phyloP scores from a whole-genome alignment of 2,113 vertebrate genomes.

The Hydrochoerus hydrochaeris region DNA sequence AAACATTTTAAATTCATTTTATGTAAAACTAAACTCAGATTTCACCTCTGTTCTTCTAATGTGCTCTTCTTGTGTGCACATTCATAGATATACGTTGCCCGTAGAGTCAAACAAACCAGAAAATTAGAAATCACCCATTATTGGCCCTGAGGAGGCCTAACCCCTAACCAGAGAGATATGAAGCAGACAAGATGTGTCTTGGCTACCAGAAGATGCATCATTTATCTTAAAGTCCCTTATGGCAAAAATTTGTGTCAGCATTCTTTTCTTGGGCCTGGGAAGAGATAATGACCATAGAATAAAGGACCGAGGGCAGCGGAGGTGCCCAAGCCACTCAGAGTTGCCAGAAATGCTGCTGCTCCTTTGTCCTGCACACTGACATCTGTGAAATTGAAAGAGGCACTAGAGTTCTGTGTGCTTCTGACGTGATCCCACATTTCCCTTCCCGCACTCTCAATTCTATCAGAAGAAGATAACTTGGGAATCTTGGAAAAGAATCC shows the following conservation, averaged over 20 bases:
- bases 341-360: not conserved
- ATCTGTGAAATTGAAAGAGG: not conserved
- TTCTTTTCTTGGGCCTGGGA: not conserved
- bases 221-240: not conserved
- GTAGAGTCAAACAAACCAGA: not conserved
- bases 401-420: not conserved
- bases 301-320: not conserved
- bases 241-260: not conserved
- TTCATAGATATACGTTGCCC: not conserved
- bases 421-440: not conserved
- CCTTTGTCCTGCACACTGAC: not conserved
- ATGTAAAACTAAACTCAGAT: not conserved
- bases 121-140: not conserved
- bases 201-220: not conserved
- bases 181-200: not conserved
- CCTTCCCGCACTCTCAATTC: not conserved
- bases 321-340: not conserved
- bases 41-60: not conserved
- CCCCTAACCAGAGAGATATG: not conserved
- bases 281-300: not conserved
- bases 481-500: not conserved
- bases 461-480: not conserved
- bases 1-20: not conserved
- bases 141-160: not conserved
- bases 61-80: not conserved